Conservation (phyloP, 2,113 vertebrate species). For the Oncorhynchus kisutch region DNA sequence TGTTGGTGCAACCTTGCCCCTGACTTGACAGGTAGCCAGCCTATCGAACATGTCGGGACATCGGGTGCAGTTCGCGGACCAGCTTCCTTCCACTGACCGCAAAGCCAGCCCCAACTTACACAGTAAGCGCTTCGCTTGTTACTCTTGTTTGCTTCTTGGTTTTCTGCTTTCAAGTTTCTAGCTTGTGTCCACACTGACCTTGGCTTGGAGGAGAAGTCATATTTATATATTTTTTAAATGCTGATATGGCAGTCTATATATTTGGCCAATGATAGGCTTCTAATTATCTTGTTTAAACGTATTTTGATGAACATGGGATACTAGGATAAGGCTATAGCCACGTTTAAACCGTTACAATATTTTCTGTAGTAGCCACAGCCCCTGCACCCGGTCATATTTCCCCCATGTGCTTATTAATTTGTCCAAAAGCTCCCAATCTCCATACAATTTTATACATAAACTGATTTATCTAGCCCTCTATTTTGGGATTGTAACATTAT, state of each 20-base stretch:
- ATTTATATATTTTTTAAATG: not conserved
- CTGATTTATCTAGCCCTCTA: too few relatives aligned
- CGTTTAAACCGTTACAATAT: too few relatives aligned
- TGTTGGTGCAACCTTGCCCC: constrained; percentile 8
- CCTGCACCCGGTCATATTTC: too few relatives aligned
- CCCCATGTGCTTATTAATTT: too few relatives aligned
- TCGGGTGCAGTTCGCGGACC: constrained; percentile 78
- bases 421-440: too few relatives aligned
- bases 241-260: not conserved
- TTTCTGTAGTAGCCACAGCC: too few relatives aligned
- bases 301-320: too few relatives aligned
- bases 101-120: constrained; percentile 63
- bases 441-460: too few relatives aligned
- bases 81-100: constrained; percentile 62
- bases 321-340: too few relatives aligned
- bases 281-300: too few relatives aligned
- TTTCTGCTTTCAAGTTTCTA: not conserved
- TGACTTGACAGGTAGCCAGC: constrained; percentile 21
- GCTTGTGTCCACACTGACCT: constrained; percentile 32
- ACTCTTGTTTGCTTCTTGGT: not conserved
- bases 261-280: too few relatives aligned
- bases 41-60: constrained; percentile 72
- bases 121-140: constrained; percentile 66
- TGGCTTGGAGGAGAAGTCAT: not conserved
- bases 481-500: too few relatives aligned